Conservation (phyloP, 2,888 invertebrate genomes). For the Spodoptera littoralis region DNA sequence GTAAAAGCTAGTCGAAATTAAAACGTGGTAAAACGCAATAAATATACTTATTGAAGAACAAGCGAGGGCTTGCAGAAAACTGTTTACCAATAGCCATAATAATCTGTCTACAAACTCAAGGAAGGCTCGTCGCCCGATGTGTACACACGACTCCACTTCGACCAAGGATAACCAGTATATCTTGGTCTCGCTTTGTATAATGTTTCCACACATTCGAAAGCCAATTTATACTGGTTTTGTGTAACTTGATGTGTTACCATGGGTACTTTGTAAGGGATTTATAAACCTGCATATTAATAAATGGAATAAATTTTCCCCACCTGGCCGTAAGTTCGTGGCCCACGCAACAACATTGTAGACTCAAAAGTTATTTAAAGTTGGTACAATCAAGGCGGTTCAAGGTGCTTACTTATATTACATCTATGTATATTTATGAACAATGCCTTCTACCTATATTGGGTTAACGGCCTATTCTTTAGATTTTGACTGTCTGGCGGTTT, state of each 20-base stretch:
- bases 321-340: slow-evolving; percentile 43
- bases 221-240: too few relatives aligned
- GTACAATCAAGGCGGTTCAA: slow-evolving; percentile 48
- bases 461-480: slow-evolving; percentile 16
- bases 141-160: not conserved
- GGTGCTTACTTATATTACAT: slow-evolving; percentile 35
- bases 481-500: not conserved
- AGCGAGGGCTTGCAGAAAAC: slow-evolving; percentile 29
- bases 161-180: too few relatives aligned
- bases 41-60: not conserved
- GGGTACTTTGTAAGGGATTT: slow-evolving; percentile 45
- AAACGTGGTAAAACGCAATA: not conserved
- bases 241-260: too few relatives aligned
- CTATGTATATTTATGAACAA: slow-evolving; percentile 34
- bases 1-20: too few relatives aligned
- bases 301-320: slow-evolving; percentile 56
- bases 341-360: slow-evolving; percentile 53
- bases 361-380: slow-evolving; percentile 59
- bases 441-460: slow-evolving; percentile 6
- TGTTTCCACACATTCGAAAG: too few relatives aligned
- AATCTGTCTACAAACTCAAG: slow-evolving; percentile 36
- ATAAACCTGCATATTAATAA: slow-evolving; percentile 58
- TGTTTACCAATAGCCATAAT: slow-evolving; percentile 46
- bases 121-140: slow-evolving; percentile 17
- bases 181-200: too few relatives aligned